These are phyloP conservation scores for Protophormia terraenovae DNA, from an alignment of 2,888 invertebrate genomes.

Conservation along the genomic window DNA sequence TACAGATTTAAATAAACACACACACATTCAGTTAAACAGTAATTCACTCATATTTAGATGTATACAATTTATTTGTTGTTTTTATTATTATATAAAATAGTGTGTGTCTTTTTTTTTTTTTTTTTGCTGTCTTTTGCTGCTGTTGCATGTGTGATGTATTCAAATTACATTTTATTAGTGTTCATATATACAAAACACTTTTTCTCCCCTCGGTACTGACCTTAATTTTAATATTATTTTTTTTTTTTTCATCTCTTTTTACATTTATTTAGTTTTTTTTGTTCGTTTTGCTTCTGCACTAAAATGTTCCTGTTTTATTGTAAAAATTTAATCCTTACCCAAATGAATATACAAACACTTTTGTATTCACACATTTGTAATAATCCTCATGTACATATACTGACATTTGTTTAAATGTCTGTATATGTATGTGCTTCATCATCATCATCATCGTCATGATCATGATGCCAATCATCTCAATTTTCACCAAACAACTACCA, in stretches of 20 bases:
- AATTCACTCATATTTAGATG: conserved; percentile 44
- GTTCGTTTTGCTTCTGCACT: neutral
- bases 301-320: conserved; percentile 50
- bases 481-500: conserved; percentile 41
- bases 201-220: conserved; percentile 64
- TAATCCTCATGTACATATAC: neutral
- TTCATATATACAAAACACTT: neutral
- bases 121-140: neutral
- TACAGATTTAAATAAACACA: conserved; percentile 1
- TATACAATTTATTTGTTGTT: conserved; percentile 42
- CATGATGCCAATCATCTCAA: conserved; percentile 67
- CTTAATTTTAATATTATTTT: conserved; percentile 64
- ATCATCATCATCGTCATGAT: conserved; percentile 54
- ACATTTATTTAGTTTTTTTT: conserved; percentile 43
- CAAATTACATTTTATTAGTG: conserved; percentile 67
- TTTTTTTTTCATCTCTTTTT: conserved; percentile 35
- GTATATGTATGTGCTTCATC: neutral
- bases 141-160: conserved; percentile 52
- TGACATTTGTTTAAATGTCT: conserved; percentile 7
- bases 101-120: neutral
- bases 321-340: conserved; percentile 55
- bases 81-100: neutral
- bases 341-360: conserved; percentile 51
- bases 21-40: conserved; percentile 27
- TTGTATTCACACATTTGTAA: conserved; percentile 19